Evolutionary conservation across 2,113 vertebrate species (phyloP), one percentile per base, ranked within the genome.

Genomic region (Sigmodon hispidus): DNA sequence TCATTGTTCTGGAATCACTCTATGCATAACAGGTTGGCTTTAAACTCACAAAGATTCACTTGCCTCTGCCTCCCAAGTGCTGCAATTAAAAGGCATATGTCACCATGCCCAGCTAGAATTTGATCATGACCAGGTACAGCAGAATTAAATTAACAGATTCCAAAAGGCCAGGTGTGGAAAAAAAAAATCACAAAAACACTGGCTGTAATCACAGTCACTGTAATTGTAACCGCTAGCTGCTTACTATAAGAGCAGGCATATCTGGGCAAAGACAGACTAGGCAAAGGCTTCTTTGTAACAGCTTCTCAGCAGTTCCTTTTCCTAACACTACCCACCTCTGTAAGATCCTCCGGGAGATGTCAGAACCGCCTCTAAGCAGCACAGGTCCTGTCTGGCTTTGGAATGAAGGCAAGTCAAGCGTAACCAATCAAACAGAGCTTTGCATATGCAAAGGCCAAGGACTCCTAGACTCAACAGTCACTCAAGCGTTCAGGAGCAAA

Each of bases 181-280:
- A 67, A 65, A 69, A 69, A 91, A 89, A 76, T 89, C 95, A 90
- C 57, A 94, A 89, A 95, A 97, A 67, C 76, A 90, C 90, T 67
- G 48, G 40, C 50, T 96, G 36, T 81, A 61, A 86, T 89, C 91
- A 55, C 90, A 96, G 31, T 89, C 72, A 59, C 43, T 65, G 89
- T 94, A 96, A 92, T 87, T 94, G 91, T 9, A 97, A 75, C 48
- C 65, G 67, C 15, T 29, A 55, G 50, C n/a, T 50, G 43, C 72
- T 92, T 63, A 34, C 40, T 90, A 29, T 81, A 89, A 96, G 55
- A 81, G 86, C 1, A 88, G 40, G 72, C 40, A 55, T 7, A 31
- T 88, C 81, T 77, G 24, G 89, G 13, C 34, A 92, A 85, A 96
- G 75, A 85, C 89, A 17, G 70, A 72, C 19, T 57, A 59, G 29